Conservation (phyloP, 2,797 vertebrate species). For the Balearica regulorum region DNA sequence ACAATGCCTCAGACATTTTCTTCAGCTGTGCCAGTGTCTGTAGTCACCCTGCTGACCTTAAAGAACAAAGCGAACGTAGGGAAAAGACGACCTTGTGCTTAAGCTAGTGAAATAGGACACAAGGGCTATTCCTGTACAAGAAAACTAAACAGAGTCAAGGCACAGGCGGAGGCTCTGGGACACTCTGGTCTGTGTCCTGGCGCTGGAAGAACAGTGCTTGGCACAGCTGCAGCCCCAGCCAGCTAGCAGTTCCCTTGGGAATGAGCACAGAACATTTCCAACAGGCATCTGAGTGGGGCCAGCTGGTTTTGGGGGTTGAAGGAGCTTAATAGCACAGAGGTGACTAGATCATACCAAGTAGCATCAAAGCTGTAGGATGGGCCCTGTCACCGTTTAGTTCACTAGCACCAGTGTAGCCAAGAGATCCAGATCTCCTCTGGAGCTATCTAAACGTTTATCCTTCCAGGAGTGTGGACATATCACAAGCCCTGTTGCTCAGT, state of each 20-base stretch:
- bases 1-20: neutral
- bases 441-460: neutral
- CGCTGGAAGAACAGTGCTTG: neutral
- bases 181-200: neutral
- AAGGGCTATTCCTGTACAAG: neutral
- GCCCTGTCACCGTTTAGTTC: neutral
- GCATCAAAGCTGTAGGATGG: neutral
- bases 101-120: slow-evolving; percentile 11
- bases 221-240: fast-evolving
- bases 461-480: neutral
- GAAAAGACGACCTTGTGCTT: slow-evolving; percentile 5
- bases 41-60: neutral
- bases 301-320: neutral
- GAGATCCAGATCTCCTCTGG: neutral
- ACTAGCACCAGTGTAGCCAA: neutral
- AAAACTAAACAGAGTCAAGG: neutral
- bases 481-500: neutral
- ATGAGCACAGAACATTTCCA: neutral
- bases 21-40: neutral
- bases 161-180: neutral
- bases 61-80: neutral
- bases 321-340: neutral
- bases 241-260: neutral
- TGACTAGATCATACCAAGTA: neutral
- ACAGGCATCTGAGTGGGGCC: neutral